These are phyloP conservation scores for Pempheris klunzingeri DNA, from an alignment of 2,797 vertebrate species.

Conservation along the genomic window DNA sequence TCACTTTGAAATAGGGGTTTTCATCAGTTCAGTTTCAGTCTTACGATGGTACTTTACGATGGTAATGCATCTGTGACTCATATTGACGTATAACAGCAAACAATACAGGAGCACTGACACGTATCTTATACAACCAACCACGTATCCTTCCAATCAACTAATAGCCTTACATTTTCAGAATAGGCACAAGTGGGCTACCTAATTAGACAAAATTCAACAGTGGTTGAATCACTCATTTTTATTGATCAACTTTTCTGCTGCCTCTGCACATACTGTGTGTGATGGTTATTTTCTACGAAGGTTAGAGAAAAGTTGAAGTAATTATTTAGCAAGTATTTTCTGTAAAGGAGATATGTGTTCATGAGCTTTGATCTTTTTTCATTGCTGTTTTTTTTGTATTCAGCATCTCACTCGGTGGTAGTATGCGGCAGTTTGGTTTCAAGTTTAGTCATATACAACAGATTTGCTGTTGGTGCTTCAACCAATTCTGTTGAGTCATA, in stretches of 20 bases:
- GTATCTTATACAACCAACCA: not conserved
- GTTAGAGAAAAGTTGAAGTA: not conserved
- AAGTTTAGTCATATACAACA: not conserved
- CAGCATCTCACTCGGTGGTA: not conserved
- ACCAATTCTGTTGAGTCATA: not conserved
- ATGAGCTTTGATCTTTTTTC: not conserved
- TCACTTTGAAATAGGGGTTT: not conserved
- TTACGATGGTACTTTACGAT: not conserved
- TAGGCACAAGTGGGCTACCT: not conserved
- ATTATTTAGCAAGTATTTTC: not conserved
- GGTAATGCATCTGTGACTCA: conserved; percentile 11
- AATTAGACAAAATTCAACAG: not conserved
- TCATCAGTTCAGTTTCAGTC: not conserved
- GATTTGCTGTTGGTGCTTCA: fast-evolving
- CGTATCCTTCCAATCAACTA: not conserved
- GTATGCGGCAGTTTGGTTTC: too few relatives aligned
- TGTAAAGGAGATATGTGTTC: not conserved
- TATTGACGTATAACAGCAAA: not conserved
- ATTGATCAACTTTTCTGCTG: conserved; percentile 9
- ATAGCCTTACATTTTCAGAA: not conserved
- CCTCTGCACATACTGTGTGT: not conserved
- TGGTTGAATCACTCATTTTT: not conserved
- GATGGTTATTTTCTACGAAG: not conserved
- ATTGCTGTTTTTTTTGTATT: not conserved
- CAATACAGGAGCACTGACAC: not conserved